Base-by-base conservation (phyloP, 2,113 vertebrate genomes). In the Platanista minor region DNA sequence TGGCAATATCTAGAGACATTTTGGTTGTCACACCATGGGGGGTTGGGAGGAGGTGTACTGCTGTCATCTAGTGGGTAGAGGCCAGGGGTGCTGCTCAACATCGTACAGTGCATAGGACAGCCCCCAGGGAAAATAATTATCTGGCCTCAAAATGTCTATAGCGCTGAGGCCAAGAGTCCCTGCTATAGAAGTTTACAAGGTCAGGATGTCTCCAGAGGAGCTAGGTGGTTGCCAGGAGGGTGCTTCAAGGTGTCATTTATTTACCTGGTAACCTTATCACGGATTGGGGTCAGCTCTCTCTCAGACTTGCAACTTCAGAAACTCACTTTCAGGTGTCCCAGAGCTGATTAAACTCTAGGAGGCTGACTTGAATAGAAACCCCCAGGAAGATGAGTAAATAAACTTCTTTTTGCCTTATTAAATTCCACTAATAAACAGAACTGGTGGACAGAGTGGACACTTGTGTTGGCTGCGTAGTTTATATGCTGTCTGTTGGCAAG, bases 51-150 rank as follows among this genome's bases (percentile, higher is more conserved):
- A 66, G 43, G 7, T 25, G 8, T n/a, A 12, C 10, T 39, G 2
- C 29, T 52, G 84, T 14, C 29, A 21, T n/a, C 29, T 29, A 33
- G 11, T 39, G 10, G 17, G 46, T 57, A 6, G 66, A 77, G n/a
- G 25, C 57, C 31, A 27, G 62, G 2, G 39, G 18, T 78, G 14
- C 29, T 54, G 6, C 29, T 33, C 27, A 59, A 12, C 11, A 27
- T 20, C 27, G 15, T 33, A 1, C 1, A 33, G 10, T 36, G 39
- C 36, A 27, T 43, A 5, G 3, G n/a, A 20, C 2, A 6, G 13
- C 36, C 3, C 12, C 18, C 33, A 39, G 13, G 23, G 66, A 54
- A 64, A 75, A n/a, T 74, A 67, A 29, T 43, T 10, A 33, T 36
- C 57, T 43, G 36, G 3, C 7, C 9, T 81, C 27, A 8, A 15